A percentile compares a stretch with the other conserved stretches of the same genome.
phyloP scores from a whole-genome alignment of 2,797 vertebrate species.

The Phaenicophaeus curvirostris region DNA sequence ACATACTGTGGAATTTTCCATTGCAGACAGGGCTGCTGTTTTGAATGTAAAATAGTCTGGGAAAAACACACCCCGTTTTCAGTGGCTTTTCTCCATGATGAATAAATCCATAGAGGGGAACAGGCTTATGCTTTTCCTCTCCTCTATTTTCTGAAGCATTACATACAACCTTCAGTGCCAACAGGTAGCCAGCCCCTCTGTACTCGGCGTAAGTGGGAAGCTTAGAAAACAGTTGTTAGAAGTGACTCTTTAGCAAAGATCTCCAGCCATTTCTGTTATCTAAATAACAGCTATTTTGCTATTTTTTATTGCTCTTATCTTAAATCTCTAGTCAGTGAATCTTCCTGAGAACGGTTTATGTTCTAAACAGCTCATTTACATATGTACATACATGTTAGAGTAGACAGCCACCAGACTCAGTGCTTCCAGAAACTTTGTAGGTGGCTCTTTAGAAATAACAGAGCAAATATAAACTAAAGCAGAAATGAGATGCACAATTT shows the following conservation, averaged over 20 bases:
- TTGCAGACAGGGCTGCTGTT: constrained; percentile 48
- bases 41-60: constrained; percentile 55
- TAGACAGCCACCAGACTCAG: neutral
- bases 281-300: neutral
- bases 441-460: neutral
- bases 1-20: constrained; percentile 60
- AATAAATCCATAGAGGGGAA: constrained; percentile 39
- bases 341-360: neutral
- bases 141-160: constrained; percentile 6
- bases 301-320: neutral
- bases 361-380: neutral
- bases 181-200: neutral
- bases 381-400: neutral
- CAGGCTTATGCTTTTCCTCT: constrained; percentile 11
- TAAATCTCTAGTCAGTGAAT: neutral
- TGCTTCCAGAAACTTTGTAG: neutral
- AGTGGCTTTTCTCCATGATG: constrained; percentile 49
- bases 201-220: neutral
- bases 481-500: neutral
- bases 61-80: constrained; percentile 51
- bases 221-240: neutral
- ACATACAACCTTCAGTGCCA: neutral
- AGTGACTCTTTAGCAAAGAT: neutral
- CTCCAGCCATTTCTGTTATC: neutral
- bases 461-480: neutral